A percentile compares a stretch with the other conserved stretches of the same genome.
Evolutionary conservation across 2,797 vertebrate species (phyloP).

Genomic region (Lates japonicus): DNA sequence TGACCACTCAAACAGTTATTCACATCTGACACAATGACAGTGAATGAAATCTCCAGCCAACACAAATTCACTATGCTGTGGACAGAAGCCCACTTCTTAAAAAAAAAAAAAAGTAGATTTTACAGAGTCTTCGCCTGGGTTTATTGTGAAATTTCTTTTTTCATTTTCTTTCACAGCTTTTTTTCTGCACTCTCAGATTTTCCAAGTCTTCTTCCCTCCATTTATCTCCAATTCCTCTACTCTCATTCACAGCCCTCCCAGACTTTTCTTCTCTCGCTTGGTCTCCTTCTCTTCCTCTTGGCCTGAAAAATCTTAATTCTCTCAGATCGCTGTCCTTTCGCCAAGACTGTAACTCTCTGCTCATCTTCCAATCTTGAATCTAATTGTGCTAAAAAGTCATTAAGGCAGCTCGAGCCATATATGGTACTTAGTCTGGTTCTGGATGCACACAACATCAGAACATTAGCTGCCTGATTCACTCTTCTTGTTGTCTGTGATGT

Average conservation of each 20-base stretch:
- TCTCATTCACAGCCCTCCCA: slow-evolving; percentile 12
- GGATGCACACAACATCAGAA: not conserved
- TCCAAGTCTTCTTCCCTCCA: slow-evolving; percentile 56
- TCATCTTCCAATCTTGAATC: slow-evolving; percentile 52
- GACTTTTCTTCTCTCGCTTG: slow-evolving; percentile 11
- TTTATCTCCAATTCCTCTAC: slow-evolving; percentile 41
- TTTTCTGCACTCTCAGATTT: slow-evolving; percentile 58
- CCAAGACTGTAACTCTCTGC: slow-evolving; percentile 68
- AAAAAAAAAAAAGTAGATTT: slow-evolving; percentile 72
- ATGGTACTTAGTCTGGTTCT: slow-evolving; percentile 8
- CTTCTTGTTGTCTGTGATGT: slow-evolving; percentile 25
- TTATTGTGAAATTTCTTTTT: slow-evolving; percentile 27
- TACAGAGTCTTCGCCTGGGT: slow-evolving; percentile 58
- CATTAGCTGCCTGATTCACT: slow-evolving; percentile 17
- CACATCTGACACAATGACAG: slow-evolving; percentile 54
- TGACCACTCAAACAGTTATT: slow-evolving; percentile 43
- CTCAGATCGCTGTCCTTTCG: slow-evolving; percentile 33
- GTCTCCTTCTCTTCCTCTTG: slow-evolving; percentile 26
- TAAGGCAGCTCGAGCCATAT: slow-evolving; percentile 33
- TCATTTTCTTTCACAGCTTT: not conserved
- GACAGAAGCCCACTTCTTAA: slow-evolving; percentile 60
- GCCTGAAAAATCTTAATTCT: slow-evolving; percentile 52
- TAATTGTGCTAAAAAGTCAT: slow-evolving; percentile 76
- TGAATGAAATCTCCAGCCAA: slow-evolving; percentile 62
- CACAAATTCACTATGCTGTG: slow-evolving; percentile 67